phyloP scores from a whole-genome alignment of 2,797 vertebrate species.

The Pipistrellus nathusii region DNA sequence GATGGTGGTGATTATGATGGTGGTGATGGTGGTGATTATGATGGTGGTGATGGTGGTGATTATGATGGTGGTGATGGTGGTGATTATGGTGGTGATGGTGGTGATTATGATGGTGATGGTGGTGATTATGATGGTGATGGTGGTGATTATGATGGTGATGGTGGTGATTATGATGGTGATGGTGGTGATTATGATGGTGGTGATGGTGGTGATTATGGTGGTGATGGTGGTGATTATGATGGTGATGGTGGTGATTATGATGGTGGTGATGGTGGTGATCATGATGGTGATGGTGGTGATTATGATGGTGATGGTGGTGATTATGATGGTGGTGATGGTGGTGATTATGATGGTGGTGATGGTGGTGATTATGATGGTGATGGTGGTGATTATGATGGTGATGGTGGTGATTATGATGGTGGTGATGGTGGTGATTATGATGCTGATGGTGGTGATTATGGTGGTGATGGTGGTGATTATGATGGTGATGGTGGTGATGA shows the following conservation, averaged over 20 bases:
- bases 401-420: no score
- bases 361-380: no score
- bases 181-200: rapidly evolving
- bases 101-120: rapidly evolving
- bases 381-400: rapidly evolving
- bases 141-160: rapidly evolving
- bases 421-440: rapidly evolving
- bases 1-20: rapidly evolving
- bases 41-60: not conserved
- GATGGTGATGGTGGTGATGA: rapidly evolving
- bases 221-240: rapidly evolving
- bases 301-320: not conserved
- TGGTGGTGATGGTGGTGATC: rapidly evolving
- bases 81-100: not conserved
- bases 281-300: not conserved
- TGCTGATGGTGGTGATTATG: rapidly evolving
- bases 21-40: rapidly evolving
- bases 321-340: not conserved
- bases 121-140: no score
- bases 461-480: rapidly evolving
- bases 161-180: rapidly evolving
- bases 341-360: rapidly evolving
- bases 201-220: rapidly evolving
- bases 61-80: not conserved
- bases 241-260: rapidly evolving